phyloP scores from a whole-genome alignment of 2,113 vertebrate genomes.

The Strix aluco region DNA sequence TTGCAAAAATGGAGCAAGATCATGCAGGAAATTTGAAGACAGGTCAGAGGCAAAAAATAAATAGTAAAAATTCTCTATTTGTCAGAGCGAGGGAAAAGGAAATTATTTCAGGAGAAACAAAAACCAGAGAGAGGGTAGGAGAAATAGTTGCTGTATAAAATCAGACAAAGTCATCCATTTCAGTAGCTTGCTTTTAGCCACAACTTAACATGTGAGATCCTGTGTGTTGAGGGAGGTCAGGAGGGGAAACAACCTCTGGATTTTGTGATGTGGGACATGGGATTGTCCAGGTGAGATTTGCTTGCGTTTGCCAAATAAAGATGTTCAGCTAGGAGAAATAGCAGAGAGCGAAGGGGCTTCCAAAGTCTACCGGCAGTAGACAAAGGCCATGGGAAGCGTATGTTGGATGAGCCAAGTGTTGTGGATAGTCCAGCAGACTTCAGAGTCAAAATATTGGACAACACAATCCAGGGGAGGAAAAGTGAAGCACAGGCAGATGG shows the following conservation, averaged over 20 bases:
- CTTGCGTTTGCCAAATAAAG: neutral
- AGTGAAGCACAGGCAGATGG: neutral
- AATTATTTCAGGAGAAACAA: neutral
- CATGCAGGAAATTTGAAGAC: neutral
- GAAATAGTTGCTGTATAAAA: neutral
- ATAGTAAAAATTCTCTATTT: neutral
- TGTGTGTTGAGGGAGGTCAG: neutral
- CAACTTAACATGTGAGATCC: neutral
- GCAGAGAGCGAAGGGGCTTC: neutral
- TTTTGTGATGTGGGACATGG: neutral
- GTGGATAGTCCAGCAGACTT: neutral
- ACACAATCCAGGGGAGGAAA: neutral
- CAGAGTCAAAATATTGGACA: neutral
- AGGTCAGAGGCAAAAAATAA: neutral
- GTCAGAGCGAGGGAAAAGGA: neutral
- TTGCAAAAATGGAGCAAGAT: neutral
- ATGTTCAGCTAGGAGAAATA: neutral
- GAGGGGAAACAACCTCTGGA: neutral
- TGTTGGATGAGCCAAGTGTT: neutral
- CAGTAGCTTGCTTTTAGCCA: neutral
- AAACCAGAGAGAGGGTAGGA: neutral
- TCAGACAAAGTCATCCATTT: neutral
- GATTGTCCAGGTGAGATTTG: neutral
- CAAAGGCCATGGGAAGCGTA: neutral
- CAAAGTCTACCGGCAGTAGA: neutral